These are phyloP conservation scores for Poeciliopsis prolifica DNA, from an alignment of 2,113 vertebrate genomes.

Conservation along the genomic window DNA sequence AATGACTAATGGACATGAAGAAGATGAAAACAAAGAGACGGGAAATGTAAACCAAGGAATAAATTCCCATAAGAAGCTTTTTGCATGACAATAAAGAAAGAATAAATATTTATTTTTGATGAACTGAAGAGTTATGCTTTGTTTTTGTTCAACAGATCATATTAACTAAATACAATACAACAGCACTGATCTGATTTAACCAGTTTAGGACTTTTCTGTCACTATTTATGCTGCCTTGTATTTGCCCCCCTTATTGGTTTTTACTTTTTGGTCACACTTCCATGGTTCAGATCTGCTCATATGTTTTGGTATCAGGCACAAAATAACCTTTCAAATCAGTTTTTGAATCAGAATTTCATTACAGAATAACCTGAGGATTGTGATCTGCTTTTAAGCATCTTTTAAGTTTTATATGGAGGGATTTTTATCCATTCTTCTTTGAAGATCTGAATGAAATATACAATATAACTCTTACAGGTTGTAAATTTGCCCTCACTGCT, in stretches of 20 bases:
- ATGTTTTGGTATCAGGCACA: background rate
- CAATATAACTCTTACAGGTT: no score
- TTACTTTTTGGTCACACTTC: background rate
- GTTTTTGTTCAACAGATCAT: conserved; percentile 5
- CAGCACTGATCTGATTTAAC: background rate
- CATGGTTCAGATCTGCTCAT: background rate
- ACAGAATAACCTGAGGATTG: no score
- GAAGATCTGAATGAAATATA: no score
- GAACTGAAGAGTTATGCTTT: conserved; percentile 9
- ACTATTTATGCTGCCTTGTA: no score
- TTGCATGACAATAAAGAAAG: background rate
- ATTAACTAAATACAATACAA: conserved; percentile 6
- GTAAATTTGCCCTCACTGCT: no score
- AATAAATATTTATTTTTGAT: conserved; percentile 19
- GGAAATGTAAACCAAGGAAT: conserved; percentile 3
- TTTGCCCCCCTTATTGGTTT: background rate
- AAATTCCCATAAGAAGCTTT: background rate
- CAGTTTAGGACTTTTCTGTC: background rate
- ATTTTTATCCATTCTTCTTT: no score
- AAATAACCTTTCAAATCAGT: background rate
- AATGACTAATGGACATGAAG: background rate
- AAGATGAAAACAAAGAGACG: background rate
- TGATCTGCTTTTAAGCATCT: no score
- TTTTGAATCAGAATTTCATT: background rate
- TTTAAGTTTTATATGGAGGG: no score